phyloP scores from a whole-genome alignment of 2,113 vertebrate genomes.

The Acanthochromis polyacanthus region DNA sequence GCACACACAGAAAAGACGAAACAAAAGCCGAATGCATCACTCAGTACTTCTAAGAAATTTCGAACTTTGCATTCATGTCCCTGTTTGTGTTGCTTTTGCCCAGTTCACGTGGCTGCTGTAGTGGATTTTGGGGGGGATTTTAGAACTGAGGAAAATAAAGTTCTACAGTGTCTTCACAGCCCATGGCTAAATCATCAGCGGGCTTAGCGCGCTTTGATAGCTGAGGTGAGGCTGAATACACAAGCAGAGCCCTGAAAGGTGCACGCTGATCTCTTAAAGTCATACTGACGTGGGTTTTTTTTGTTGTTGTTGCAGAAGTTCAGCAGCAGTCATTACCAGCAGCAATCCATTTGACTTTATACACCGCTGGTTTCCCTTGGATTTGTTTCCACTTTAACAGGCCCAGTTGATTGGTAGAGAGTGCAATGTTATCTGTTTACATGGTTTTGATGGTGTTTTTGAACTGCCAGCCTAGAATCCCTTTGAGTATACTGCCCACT shows the following conservation, averaged over 20 bases:
- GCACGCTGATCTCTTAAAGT: slow-evolving; percentile 14
- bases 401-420: too few relatives aligned
- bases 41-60: background rate
- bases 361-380: too few relatives aligned
- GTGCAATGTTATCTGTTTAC: too few relatives aligned
- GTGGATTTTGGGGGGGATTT: slow-evolving; percentile 53
- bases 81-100: slow-evolving; percentile 29
- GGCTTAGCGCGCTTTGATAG: slow-evolving; percentile 52
- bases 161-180: slow-evolving; percentile 39
- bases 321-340: background rate
- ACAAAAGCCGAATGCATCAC: background rate
- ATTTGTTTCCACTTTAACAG: too few relatives aligned
- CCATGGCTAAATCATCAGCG: slow-evolving; percentile 39
- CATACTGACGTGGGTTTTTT: slow-evolving; percentile 8
- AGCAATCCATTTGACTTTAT: background rate
- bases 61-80: slow-evolving; percentile 17
- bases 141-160: slow-evolving; percentile 49
- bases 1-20: background rate
- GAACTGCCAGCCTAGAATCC: too few relatives aligned
- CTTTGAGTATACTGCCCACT: too few relatives aligned
- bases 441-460: too few relatives aligned
- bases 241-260: slow-evolving; percentile 34
- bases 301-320: background rate
- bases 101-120: slow-evolving; percentile 33
- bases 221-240: slow-evolving; percentile 47